These are phyloP conservation scores for Pocota personata DNA, from an alignment of 2,888 invertebrate species.

Conservation along the genomic window DNA sequence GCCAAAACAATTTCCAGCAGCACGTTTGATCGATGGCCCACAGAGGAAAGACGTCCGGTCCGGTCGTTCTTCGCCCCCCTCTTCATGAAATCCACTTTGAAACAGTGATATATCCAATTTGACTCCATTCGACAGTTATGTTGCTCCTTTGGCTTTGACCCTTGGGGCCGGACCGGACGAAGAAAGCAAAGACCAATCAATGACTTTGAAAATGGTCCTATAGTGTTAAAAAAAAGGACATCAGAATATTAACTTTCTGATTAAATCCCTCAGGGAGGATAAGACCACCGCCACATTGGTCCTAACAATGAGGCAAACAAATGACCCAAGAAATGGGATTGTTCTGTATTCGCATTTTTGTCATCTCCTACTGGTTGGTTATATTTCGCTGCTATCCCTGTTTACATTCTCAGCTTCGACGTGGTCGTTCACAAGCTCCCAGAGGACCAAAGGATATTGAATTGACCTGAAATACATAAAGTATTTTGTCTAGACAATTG, in stretches of 20 bases:
- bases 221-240: constrained; percentile 36
- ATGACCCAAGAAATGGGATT: constrained; percentile 61
- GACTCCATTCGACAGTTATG: constrained; percentile 65
- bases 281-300: constrained; percentile 4
- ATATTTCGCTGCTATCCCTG: background rate
- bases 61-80: background rate
- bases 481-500: constrained; percentile 67
- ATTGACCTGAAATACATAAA: constrained; percentile 66
- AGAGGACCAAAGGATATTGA: constrained; percentile 36
- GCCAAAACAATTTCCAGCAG: constrained; percentile 21
- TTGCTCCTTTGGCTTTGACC: constrained; percentile 51
- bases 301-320: constrained; percentile 47
- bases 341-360: constrained; percentile 38
- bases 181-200: constrained; percentile 45
- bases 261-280: constrained; percentile 65
- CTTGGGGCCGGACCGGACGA: background rate
- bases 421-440: background rate
- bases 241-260: constrained; percentile 71
- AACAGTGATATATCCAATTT: constrained; percentile 60
- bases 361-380: constrained; percentile 35
- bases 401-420: constrained; percentile 26
- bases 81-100: constrained; percentile 33
- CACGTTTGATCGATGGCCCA: constrained; percentile 61
- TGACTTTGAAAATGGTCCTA: constrained; percentile 43
- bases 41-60: constrained; percentile 11